Percentiles rank a stretch among this genome's conserved stretches.
phyloP scores from a whole-genome alignment of 1,140 invertebrate genomes.

The Sminthurides bifidus region DNA sequence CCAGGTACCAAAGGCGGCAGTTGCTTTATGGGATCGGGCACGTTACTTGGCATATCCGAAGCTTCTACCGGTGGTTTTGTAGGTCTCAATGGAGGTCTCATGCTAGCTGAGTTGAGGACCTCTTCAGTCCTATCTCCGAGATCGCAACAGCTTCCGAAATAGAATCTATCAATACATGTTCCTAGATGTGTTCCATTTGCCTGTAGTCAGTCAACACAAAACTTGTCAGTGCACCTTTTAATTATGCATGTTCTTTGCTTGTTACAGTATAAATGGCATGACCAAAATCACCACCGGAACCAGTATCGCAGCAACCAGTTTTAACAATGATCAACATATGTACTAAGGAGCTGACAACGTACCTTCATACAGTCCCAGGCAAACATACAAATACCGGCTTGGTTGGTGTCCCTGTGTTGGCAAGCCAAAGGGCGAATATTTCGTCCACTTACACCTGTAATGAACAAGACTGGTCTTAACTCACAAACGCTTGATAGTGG shows the following conservation, averaged over 20 bases:
- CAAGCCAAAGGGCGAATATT: conserved; percentile 78
- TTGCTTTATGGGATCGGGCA: neutral
- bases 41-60: neutral
- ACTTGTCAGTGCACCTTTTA: no score
- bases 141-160: conserved; percentile 32
- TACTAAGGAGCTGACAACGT: no score
- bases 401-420: conserved; percentile 60
- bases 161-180: conserved; percentile 32
- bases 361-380: conserved; percentile 76
- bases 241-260: no score
- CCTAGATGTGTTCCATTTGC: conserved; percentile 32
- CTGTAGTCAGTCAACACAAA: conserved; percentile 4
- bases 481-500: neutral
- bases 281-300: no score
- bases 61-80: conserved; percentile 6
- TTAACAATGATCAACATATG: neutral
- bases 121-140: conserved; percentile 25
- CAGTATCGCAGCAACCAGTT: no score
- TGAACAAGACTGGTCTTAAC: neutral
- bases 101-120: conserved; percentile 21
- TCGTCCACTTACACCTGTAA: conserved; percentile 55
- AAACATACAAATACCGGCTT: conserved; percentile 83
- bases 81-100: conserved; percentile 20
- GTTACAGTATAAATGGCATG: no score
- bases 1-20: neutral